Percentiles rank a stretch among this genome's conserved stretches.
Conservation (phyloP, 2,113 vertebrate species). For the Polypterus bichir region DNA sequence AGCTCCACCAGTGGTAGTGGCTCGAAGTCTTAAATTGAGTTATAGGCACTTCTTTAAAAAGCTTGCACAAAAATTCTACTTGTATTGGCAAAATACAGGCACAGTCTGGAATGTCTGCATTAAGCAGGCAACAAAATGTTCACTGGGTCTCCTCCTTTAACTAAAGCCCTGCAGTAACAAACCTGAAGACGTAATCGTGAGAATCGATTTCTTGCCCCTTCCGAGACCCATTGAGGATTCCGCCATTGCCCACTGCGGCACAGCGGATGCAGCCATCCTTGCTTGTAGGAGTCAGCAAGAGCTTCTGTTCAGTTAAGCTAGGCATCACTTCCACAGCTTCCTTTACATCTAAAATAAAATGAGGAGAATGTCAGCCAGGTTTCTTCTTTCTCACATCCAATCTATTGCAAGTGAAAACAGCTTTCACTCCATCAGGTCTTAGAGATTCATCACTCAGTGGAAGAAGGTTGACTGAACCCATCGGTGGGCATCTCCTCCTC, state of each 20-base stretch:
- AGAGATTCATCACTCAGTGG: too few species aligned
- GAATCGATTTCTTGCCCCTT: conserved; percentile 50
- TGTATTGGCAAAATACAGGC: too few species aligned
- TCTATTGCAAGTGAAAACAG: too few species aligned
- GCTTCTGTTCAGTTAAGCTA: conserved; percentile 37
- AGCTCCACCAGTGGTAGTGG: not conserved
- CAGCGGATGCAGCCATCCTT: conserved; percentile 36
- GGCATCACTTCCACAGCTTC: conserved; percentile 38
- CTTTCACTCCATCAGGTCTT: too few species aligned
- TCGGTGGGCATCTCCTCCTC: too few species aligned
- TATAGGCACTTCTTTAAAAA: too few species aligned
- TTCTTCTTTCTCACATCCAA: not conserved
- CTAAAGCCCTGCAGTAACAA: conserved; percentile 10
- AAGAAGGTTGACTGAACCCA: too few species aligned
- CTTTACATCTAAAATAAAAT: conserved; percentile 38
- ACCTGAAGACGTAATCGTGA: conserved; percentile 54
- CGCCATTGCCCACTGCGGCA: conserved; percentile 55
- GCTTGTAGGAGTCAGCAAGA: conserved; percentile 33
- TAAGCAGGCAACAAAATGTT: too few species aligned
- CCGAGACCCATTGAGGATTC: conserved; percentile 49
- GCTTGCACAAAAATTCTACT: too few species aligned
- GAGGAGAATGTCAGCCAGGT: not conserved
- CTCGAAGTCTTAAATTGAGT: not conserved
- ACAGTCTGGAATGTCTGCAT: too few species aligned
- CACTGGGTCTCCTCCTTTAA: too few species aligned